Percentiles rank a stretch among this genome's conserved stretches.
These are phyloP conservation scores for Syngnathoides biaculeatus DNA, from an alignment of 2,113 vertebrate species.

Conservation along the genomic window DNA sequence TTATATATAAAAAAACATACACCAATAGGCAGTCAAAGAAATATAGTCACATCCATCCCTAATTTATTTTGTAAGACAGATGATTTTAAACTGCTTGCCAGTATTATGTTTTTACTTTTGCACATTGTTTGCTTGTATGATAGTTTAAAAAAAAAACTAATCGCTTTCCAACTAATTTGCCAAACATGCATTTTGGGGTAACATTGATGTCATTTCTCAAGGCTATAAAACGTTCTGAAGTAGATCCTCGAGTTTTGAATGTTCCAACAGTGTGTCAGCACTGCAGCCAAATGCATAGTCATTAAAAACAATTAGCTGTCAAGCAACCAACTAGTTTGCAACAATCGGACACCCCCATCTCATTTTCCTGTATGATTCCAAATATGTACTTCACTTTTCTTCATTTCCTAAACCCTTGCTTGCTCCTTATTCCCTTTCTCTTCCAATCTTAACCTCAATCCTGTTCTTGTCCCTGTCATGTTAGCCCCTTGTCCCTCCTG, in stretches of 20 bases:
- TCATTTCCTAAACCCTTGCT: conserved; percentile 18
- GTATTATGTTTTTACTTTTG: not conserved
- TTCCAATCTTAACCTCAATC: conserved; percentile 23
- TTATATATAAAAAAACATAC: too few relatives aligned
- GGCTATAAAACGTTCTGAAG: not conserved
- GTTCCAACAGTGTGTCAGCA: conserved; percentile 7
- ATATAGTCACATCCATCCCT: too few relatives aligned
- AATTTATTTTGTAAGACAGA: too few relatives aligned
- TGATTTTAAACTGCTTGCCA: not conserved
- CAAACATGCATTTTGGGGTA: not conserved
- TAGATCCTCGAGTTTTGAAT: conserved; percentile 1
- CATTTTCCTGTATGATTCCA: conserved; percentile 12
- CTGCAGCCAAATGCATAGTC: conserved; percentile 19
- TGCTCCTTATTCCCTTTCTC: conserved; percentile 8
- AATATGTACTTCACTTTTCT: conserved; percentile 25
- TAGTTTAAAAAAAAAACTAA: not conserved
- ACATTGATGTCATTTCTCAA: not conserved
- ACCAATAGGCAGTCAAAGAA: too few relatives aligned
- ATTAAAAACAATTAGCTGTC: conserved; percentile 4
- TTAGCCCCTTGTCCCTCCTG: conserved; percentile 89
- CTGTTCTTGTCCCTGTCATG: conserved; percentile 64
- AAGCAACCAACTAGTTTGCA: conserved; percentile 20
- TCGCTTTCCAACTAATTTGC: not conserved
- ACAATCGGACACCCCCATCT: conserved; percentile 15
- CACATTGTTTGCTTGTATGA: not conserved